A percentile compares a stretch with the other conserved stretches of the same genome.
phyloP scores from a whole-genome alignment of 2,888 invertebrate species.

The Lithodes maja region DNA sequence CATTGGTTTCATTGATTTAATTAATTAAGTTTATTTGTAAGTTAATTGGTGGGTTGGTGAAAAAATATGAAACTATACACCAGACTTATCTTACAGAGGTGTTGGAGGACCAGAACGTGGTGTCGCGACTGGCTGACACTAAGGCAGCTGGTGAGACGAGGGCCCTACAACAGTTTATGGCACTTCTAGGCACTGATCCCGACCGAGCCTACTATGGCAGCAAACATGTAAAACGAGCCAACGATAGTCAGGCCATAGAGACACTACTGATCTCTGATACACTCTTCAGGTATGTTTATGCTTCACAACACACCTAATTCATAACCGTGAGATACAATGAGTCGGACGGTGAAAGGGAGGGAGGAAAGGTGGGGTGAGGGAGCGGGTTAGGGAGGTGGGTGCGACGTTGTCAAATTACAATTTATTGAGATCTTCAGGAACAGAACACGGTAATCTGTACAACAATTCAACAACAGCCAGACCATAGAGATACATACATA shows the following conservation, averaged over 20 bases:
- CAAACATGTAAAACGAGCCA: constrained; percentile 91
- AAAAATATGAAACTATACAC: too few relatives aligned
- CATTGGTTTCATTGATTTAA: too few relatives aligned
- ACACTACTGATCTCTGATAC: constrained; percentile 95
- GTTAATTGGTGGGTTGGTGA: too few relatives aligned
- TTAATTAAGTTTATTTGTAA: too few relatives aligned
- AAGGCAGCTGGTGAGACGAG: constrained; percentile 90
- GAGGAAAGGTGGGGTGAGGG: not conserved
- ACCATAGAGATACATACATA: not conserved
- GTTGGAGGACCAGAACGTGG: constrained; percentile 77
- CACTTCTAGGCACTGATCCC: constrained; percentile 92
- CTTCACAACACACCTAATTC: not conserved
- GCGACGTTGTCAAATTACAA: not conserved
- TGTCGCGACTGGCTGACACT: constrained; percentile 89
- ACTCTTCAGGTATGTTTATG: constrained; percentile 85
- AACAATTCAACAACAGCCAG: not conserved
- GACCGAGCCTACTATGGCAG: constrained; percentile 97
- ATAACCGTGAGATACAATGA: too few relatives aligned
- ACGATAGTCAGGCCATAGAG: constrained; percentile 94
- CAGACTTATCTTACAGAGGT: constrained; percentile 75
- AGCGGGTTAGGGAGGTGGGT: too few relatives aligned
- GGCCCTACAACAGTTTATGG: constrained; percentile 91
- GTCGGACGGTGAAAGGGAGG: not conserved
- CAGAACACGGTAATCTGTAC: too few relatives aligned
- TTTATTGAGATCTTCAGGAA: too few relatives aligned